Conservation (phyloP, 2,797 vertebrate species). For the Muraenolepis orangiensis region DNA sequence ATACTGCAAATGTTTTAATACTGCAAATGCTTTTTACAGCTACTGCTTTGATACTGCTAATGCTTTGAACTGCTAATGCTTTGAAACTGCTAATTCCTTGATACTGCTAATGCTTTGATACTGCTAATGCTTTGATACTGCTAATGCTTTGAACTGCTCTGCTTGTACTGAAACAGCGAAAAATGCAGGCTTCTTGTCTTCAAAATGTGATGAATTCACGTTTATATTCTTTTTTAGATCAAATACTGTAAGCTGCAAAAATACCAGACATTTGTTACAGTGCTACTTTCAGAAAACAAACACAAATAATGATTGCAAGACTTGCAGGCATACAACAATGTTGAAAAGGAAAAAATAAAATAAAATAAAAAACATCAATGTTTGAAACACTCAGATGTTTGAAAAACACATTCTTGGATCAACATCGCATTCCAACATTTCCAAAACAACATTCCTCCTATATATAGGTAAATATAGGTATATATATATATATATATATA, state of each 20-base stretch:
- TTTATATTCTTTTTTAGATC: background rate
- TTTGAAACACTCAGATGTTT: background rate
- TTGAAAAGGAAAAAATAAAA: slow-evolving; percentile 1
- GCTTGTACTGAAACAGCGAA: background rate
- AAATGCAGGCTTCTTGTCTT: background rate
- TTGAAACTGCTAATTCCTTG: background rate
- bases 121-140: background rate
- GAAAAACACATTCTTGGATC: background rate
- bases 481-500: too few relatives aligned
- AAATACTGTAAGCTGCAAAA: background rate
- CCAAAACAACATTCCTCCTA: background rate
- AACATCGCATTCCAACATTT: background rate
- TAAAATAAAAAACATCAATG: background rate
- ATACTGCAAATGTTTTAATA: background rate
- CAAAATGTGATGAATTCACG: background rate
- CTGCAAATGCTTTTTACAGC: background rate
- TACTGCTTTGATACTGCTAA: background rate
- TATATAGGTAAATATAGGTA: background rate
- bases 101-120: background rate
- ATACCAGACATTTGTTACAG: background rate
- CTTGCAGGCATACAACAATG: background rate
- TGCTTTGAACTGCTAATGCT: background rate
- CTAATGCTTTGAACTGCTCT: background rate
- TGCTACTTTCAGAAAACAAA: background rate
- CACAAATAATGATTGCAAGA: background rate